Evolutionary conservation across 2,797 vertebrate genomes (phyloP).

Genomic region (Periophthalmus magnuspinnatus): DNA sequence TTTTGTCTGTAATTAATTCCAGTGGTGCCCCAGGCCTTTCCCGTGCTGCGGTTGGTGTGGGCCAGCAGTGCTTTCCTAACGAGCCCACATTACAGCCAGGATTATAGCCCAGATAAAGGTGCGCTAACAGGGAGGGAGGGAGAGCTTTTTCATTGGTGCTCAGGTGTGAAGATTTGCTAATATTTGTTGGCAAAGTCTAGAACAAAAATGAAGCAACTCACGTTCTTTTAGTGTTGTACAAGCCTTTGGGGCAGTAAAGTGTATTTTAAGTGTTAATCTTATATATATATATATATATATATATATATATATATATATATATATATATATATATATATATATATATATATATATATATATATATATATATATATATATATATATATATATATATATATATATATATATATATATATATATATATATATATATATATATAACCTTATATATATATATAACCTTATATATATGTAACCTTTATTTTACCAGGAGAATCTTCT

Average conservation of each 20-base stretch:
- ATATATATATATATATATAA: no score
- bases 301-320: no score
- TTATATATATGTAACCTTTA: no score
- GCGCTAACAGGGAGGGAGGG: conserved; percentile 58
- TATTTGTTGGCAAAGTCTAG: conserved; percentile 36
- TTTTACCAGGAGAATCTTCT: no score
- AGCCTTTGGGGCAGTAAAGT: background rate
- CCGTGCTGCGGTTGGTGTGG: conserved; percentile 85
- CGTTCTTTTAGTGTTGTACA: background rate
- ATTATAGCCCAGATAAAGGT: conserved; percentile 84
- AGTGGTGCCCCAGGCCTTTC: conserved; percentile 90
- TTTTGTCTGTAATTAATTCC: conserved; percentile 99
- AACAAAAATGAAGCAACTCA: conserved; percentile 13
- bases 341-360: no score
- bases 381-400: no score
- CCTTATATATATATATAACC: no score
- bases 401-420: no score
- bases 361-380: no score
- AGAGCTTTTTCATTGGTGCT: conserved; percentile 52
- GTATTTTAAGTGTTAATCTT: background rate
- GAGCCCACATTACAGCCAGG: conserved; percentile 90
- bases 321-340: no score
- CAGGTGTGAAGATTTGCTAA: conserved; percentile 43
- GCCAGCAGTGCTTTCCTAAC: conserved; percentile 88
- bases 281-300: no score